A percentile compares a stretch with the other conserved stretches of the same genome.
Conservation (phyloP, 2,113 vertebrate genomes). For the Gallinago media region DNA sequence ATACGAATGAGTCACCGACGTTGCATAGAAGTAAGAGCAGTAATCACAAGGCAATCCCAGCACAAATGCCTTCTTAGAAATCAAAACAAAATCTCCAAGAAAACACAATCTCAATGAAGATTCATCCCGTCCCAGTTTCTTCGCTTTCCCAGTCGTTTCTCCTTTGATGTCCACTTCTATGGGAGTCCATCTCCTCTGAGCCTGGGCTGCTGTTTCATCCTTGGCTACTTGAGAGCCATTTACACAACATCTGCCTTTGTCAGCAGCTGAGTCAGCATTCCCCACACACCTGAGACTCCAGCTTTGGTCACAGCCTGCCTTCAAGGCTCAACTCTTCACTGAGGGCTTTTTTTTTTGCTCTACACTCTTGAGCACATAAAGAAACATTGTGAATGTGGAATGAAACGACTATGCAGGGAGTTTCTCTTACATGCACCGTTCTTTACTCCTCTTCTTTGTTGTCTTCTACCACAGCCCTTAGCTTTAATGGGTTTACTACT, state of each 20-base stretch:
- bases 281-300: neutral
- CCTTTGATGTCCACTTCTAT: neutral
- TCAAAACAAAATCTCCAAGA: neutral
- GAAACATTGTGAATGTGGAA: neutral
- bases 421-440: neutral
- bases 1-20: neutral
- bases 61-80: neutral
- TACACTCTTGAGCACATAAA: neutral
- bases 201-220: neutral
- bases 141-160: neutral
- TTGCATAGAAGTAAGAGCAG: neutral
- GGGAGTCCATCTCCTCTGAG: neutral
- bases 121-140: neutral
- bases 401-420: neutral
- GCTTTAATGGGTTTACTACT: neutral
- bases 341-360: neutral
- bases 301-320: neutral
- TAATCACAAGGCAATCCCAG: neutral
- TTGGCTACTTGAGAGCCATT: neutral
- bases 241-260: neutral
- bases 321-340: neutral
- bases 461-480: neutral
- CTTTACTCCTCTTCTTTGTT: neutral
- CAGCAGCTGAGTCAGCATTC: neutral
- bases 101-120: neutral